Percentiles rank a stretch among this genome's conserved stretches.
phyloP scores from a whole-genome alignment of 2,888 invertebrate genomes.

The Lasioglossum zephyrum region DNA sequence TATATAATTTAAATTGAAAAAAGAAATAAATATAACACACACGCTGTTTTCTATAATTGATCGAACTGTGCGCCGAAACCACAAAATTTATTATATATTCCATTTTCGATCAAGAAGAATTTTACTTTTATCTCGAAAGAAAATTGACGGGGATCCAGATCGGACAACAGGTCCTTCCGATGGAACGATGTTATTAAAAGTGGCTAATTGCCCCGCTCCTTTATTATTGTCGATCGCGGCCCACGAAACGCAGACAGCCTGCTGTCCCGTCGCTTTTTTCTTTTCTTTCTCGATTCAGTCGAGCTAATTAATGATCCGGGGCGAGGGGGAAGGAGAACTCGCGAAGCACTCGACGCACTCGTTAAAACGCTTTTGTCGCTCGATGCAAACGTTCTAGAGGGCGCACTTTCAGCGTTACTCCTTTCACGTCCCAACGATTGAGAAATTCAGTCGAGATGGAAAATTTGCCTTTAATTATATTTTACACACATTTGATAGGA shows the following conservation, averaged over 20 bases:
- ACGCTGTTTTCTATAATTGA: no score
- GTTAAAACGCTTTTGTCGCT: constrained; percentile 71
- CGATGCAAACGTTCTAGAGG: constrained; percentile 64
- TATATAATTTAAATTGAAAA: no score
- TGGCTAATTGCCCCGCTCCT: constrained; percentile 69
- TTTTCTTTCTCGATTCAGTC: constrained; percentile 45
- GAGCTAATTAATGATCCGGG: constrained; percentile 70
- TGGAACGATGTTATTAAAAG: constrained; percentile 73
- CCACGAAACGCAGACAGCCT: constrained; percentile 60
- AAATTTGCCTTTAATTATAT: no score
- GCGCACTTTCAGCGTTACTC: constrained; percentile 41
- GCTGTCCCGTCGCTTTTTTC: constrained; percentile 11
- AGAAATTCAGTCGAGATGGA: neutral
- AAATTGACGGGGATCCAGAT: neutral
- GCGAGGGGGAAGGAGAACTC: constrained; percentile 42
- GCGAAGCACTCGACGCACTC: constrained; percentile 66
- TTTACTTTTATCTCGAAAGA: neutral
- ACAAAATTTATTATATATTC: no score
- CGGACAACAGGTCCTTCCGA: constrained; percentile 57
- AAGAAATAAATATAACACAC: no score
- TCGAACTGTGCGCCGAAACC: no score
- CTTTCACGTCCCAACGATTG: constrained; percentile 43
- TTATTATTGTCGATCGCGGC: constrained; percentile 65
- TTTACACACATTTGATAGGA: no score
- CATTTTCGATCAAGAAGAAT: no score